Conservation (phyloP, 2,113 vertebrate species). For the Scolopax mira region DNA sequence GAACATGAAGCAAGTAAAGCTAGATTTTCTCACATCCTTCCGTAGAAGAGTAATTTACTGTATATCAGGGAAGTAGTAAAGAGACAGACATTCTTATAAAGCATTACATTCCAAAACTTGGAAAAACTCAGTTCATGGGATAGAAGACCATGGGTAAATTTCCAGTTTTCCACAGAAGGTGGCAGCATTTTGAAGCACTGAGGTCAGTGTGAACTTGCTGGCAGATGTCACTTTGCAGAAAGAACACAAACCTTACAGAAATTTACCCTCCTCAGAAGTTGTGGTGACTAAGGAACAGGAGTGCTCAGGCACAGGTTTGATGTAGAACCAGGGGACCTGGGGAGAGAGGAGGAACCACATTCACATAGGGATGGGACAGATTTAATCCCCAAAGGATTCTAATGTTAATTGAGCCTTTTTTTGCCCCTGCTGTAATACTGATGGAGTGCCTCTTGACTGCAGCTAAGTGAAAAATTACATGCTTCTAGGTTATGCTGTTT, state of each 20-base stretch:
- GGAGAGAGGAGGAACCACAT: background rate
- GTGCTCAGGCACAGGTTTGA: background rate
- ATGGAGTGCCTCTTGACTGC: background rate
- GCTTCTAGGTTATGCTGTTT: background rate
- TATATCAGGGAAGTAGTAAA: background rate
- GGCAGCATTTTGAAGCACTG: conserved; percentile 28
- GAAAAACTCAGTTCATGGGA: background rate
- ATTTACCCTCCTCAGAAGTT: background rate
- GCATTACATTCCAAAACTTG: background rate
- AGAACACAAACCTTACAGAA: background rate
- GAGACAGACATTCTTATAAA: background rate
- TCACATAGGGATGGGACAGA: background rate
- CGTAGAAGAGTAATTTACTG: background rate
- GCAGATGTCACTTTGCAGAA: background rate
- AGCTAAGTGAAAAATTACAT: background rate
- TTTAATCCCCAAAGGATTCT: background rate
- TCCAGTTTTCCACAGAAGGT: conserved; percentile 16
- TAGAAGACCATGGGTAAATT: background rate
- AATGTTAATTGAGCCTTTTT: background rate
- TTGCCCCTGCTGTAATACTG: background rate
- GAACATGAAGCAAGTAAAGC: background rate
- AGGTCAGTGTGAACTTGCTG: background rate
- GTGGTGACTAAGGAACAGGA: background rate
- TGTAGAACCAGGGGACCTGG: background rate
- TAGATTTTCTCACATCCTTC: background rate